Conservation (phyloP, 35 echinoderm and acorn worm genomes). For the Ophiothrix spiculata region DNA sequence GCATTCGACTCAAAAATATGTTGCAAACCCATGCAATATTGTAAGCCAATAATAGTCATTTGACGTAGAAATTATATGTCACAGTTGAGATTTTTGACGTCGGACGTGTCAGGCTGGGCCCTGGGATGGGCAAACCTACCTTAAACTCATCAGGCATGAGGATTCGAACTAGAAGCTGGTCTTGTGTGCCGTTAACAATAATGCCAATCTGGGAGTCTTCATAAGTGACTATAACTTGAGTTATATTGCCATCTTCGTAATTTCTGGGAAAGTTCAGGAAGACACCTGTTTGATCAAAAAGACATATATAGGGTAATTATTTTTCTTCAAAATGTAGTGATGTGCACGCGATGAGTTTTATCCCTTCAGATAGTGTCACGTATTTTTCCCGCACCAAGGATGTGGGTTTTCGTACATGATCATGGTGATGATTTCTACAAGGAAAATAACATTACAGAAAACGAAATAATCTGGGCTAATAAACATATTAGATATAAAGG, state of each 20-base stretch:
- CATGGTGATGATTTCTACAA: background rate
- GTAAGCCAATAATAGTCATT: too few relatives aligned
- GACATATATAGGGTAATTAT: too few relatives aligned
- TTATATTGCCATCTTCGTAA: constrained; percentile 82
- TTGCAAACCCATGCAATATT: too few relatives aligned
- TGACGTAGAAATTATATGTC: too few relatives aligned
- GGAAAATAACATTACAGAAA: too few relatives aligned
- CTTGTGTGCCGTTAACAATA: constrained; percentile 81
- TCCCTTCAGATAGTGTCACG: background rate
- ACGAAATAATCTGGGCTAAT: too few relatives aligned
- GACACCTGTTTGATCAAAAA: constrained; percentile 59
- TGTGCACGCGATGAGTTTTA: background rate
- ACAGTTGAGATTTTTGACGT: too few relatives aligned
- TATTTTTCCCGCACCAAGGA: too few relatives aligned
- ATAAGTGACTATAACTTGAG: constrained; percentile 77
- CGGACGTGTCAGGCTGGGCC: background rate
- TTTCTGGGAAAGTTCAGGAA: constrained; percentile 67
- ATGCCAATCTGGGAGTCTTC: constrained; percentile 80
- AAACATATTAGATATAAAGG: too few relatives aligned
- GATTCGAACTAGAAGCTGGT: constrained; percentile 61
- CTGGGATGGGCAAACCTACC: constrained; percentile 35
- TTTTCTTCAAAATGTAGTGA: background rate
- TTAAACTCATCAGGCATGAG: constrained; percentile 87
- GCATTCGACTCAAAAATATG: too few relatives aligned
- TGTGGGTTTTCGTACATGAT: background rate